A percentile compares a stretch with the other conserved stretches of the same genome.
Evolutionary conservation across 2,888 invertebrate species (phyloP).

Genomic region (Cerastis leucographa): DNA sequence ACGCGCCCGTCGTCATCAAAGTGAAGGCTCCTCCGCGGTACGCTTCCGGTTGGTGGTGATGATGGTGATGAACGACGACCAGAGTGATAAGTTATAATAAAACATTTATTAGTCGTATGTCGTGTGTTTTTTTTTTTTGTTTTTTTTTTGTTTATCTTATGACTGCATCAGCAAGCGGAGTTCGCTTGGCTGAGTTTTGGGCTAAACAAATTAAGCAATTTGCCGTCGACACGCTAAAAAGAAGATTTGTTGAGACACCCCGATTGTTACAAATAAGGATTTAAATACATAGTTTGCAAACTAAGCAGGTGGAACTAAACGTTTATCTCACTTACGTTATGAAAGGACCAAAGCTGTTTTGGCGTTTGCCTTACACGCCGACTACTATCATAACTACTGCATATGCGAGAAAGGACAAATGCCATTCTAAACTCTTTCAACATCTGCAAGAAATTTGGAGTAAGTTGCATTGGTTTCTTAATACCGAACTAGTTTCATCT

Average conservation of each 20-base stretch:
- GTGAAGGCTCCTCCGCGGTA: conserved; percentile 56
- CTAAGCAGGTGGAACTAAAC: background rate
- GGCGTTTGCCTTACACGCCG: background rate
- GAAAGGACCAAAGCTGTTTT: background rate
- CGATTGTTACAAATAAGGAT: background rate
- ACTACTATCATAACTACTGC: background rate
- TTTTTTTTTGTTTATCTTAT: too few species aligned
- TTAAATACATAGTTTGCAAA: background rate
- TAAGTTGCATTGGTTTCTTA: background rate
- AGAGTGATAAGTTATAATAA: conserved; percentile 14
- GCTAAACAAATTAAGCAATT: too few species aligned
- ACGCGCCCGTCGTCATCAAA: conserved; percentile 56
- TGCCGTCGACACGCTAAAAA: too few species aligned
- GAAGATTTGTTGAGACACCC: too few species aligned
- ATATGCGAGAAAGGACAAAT: background rate
- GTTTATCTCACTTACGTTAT: background rate
- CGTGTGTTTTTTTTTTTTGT: too few species aligned
- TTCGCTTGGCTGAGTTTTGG: too few species aligned
- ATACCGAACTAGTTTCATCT: background rate
- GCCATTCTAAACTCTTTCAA: background rate
- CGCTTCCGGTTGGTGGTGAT: conserved; percentile 61
- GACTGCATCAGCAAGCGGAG: too few species aligned
- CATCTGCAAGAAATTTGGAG: background rate
- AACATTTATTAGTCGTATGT: background rate
- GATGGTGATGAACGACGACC: conserved; percentile 28